Evolutionary conservation across 1,140 invertebrate species (phyloP), one percentile per base, ranked within the genome.

Genomic region (Panulirus ornatus): DNA sequence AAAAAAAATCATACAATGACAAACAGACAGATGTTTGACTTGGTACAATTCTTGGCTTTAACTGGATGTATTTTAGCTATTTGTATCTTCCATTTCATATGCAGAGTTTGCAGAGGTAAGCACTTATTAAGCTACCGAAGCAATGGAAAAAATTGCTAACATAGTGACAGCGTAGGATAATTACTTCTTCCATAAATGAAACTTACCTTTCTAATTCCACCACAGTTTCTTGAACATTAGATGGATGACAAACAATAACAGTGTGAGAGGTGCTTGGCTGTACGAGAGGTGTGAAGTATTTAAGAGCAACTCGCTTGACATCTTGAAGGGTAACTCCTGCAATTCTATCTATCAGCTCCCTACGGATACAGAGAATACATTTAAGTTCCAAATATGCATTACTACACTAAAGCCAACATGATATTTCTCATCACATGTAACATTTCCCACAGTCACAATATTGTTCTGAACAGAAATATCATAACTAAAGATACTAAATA

Each of bases 231-330:
- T 95, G 93, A 58, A 96, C 95, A 94, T 97, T 97, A 73, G 95
- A 94, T n/a, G 97, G 96, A 93, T 97, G 96, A 93, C 97, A 97
- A 42, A 97, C 96, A 81, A 97, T 93, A 58, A 96, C 95, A 63
- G 96, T 95, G 92, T 95, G 96, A 63, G 95, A 94, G 58, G 94
- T 92, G 22, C 94, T 93, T 9, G 95, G 93, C 93, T 96, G 94
- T 92, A 95, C 94, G 51, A 98, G 93, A 36, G 95, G 94, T 3
- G 95, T 94, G 34, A 98, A 94, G 94, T 97, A 97, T 92, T 95
- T 95, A 36, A 94, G 93, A 8, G 96, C 97, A 70, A 97, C 96
- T 82, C 94, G 94, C 82, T 94, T 94, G 91, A 97, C 94, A 92
- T 97, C 95, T 1, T 95, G 95, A 3, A 95, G 93, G 0, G 95